Base-by-base conservation (phyloP, 2,797 vertebrate species). In the Danio kyathit region DNA sequence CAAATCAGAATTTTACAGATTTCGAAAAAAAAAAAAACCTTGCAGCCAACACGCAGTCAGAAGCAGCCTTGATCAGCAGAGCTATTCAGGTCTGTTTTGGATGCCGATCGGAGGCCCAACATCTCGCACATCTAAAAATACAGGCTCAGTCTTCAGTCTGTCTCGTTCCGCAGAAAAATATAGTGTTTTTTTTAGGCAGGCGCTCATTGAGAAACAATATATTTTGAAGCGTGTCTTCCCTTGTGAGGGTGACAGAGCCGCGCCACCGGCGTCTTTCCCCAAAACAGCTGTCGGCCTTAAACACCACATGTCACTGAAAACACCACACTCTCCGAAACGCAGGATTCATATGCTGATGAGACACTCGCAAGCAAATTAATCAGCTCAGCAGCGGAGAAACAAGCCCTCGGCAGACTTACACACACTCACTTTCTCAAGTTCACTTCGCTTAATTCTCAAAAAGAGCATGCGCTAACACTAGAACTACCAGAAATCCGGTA, bases 1-100 rank as follows among this genome's bases (percentile, higher is more conserved):
- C 82, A 56, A 61, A 17, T 66, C 40, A 44, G 71, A 82, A 77
- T 70, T 81, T 80, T 78, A 84, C 63, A 80, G 17, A 84, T 66
- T n/a, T 38, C 38, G 17, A 21, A 10, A 56, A 56, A 66, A 44
- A n/a, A n/a, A n/a, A 29, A 29, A 29, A 29, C 1, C 29, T 51
- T 3, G 14, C 14, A 57, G 63, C 63, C 75, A 67, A 44, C 56
- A 41, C 41, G 43, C 14, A 29, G 11, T 11, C 43, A 57, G 41
- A 19, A 17, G 16, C 44, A 11, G 14, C 16, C 57, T 59, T 51
- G 43, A 69, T 70, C 65, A 70, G 44, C 21, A 40, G 19, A 67
- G 59, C 52, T 76, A 59, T 48, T 77, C 75, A 56, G 19, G 17
- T 52, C 48, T 67, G 40, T 78, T 72, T 44, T 78, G 41, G 19